Evolutionary conservation across 2,113 vertebrate species (phyloP).

Genomic region (Pseudopodoces humilis): DNA sequence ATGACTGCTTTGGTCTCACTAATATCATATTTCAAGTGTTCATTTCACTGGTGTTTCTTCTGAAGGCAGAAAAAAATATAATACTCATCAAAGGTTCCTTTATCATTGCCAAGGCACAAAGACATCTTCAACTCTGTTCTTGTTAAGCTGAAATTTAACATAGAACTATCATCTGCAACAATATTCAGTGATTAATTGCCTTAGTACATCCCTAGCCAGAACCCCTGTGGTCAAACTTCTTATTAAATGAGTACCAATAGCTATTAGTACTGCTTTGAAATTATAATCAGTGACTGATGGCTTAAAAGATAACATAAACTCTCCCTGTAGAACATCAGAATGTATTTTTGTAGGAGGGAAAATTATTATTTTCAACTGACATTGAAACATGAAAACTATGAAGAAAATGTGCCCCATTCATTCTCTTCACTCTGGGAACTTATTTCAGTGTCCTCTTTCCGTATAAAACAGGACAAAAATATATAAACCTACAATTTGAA

Average conservation of each 20-base stretch:
- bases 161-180: not conserved
- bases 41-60: not conserved
- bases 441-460: not conserved
- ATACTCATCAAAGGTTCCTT: not conserved
- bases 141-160: slow-evolving; percentile 3
- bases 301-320: slow-evolving; percentile 14
- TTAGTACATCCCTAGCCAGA: not conserved
- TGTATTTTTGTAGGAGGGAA: not conserved
- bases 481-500: not conserved
- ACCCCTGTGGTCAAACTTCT: slow-evolving; percentile 9
- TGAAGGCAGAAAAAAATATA: not conserved
- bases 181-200: not conserved
- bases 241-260: not conserved
- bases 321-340: not conserved
- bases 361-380: not conserved
- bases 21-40: not conserved
- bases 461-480: not conserved
- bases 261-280: slow-evolving; percentile 49
- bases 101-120: not conserved
- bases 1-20: not conserved
- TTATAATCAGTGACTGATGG: slow-evolving; percentile 23
- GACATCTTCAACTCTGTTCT: not conserved
- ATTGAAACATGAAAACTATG: not conserved
- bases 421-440: not conserved
- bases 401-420: not conserved